phyloP scores from a whole-genome alignment of 2,888 invertebrate genomes.

The Andrena haemorrhoa region DNA sequence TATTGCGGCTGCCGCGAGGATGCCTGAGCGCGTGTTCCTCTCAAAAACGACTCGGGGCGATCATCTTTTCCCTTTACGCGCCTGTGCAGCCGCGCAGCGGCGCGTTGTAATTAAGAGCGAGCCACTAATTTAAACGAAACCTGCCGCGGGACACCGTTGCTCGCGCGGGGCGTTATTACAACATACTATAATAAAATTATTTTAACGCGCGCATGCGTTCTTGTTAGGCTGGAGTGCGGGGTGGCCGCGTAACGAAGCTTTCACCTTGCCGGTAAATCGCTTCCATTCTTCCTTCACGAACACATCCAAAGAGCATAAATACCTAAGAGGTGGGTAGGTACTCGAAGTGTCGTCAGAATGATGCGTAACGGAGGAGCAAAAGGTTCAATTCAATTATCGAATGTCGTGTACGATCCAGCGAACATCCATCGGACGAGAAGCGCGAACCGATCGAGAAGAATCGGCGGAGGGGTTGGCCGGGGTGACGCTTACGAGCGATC shows the following conservation, averaged over 20 bases:
- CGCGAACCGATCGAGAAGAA: constrained; percentile 34
- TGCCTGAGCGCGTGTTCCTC: neutral
- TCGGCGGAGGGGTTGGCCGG: constrained; percentile 39
- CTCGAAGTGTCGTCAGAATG: too few species aligned
- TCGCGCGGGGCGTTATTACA: neutral
- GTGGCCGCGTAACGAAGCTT: constrained; percentile 23
- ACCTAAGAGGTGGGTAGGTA: neutral
- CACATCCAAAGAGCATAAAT: neutral
- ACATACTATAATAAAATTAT: constrained; percentile 38
- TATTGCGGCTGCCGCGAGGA: constrained; percentile 35
- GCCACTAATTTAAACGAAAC: constrained; percentile 49
- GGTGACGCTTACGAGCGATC: constrained; percentile 43
- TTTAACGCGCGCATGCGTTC: constrained; percentile 27
- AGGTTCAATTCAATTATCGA: neutral
- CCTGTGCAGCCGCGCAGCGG: neutral
- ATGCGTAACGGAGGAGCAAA: neutral
- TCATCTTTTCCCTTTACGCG: constrained; percentile 7
- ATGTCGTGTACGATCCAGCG: neutral
- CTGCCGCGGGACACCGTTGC: constrained; percentile 9
- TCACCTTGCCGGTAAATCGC: constrained; percentile 5
- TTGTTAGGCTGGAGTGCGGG: neutral
- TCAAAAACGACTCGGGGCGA: neutral
- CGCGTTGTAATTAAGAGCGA: constrained; percentile 40
- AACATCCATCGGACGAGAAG: neutral
- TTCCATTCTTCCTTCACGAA: neutral